A percentile compares a stretch with the other conserved stretches of the same genome.
phyloP scores from a whole-genome alignment of 2,888 invertebrate genomes.

The Drosophila setosimentum region DNA sequence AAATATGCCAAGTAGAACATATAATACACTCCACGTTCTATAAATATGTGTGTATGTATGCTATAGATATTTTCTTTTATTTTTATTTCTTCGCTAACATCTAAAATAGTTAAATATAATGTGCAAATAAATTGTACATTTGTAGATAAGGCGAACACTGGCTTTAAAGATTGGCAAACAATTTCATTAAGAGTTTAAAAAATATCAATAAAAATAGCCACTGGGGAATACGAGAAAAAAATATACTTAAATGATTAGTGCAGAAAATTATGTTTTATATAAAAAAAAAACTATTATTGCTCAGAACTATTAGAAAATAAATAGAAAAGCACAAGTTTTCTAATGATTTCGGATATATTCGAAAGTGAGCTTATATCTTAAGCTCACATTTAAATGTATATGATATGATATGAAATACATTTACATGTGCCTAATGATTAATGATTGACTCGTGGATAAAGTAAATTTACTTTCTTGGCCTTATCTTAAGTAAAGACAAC shows the following conservation, averaged over 20 bases:
- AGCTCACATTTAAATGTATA: not conserved
- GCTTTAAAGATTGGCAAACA: conserved; percentile 14
- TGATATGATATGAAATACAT: not conserved
- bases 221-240: not conserved
- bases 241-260: not conserved
- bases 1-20: conserved; percentile 69
- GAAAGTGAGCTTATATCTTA: not conserved
- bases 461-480: conserved; percentile 13
- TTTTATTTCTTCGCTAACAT: conserved; percentile 22
- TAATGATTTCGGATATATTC: too few species aligned
- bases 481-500: conserved; percentile 18
- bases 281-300: not conserved
- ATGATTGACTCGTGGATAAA: conserved; percentile 15
- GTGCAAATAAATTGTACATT: conserved; percentile 35
- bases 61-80: not conserved
- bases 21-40: conserved; percentile 64
- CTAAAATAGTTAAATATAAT: conserved; percentile 40
- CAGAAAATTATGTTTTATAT: not conserved
- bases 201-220: not conserved
- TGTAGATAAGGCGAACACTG: conserved; percentile 6
- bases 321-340: too few species aligned
- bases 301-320: not conserved
- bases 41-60: conserved; percentile 10
- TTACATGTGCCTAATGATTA: not conserved
- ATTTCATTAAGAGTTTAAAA: conserved; percentile 16